phyloP scores from a whole-genome alignment of 2,888 invertebrate genomes.

The Bombylius discolor region DNA sequence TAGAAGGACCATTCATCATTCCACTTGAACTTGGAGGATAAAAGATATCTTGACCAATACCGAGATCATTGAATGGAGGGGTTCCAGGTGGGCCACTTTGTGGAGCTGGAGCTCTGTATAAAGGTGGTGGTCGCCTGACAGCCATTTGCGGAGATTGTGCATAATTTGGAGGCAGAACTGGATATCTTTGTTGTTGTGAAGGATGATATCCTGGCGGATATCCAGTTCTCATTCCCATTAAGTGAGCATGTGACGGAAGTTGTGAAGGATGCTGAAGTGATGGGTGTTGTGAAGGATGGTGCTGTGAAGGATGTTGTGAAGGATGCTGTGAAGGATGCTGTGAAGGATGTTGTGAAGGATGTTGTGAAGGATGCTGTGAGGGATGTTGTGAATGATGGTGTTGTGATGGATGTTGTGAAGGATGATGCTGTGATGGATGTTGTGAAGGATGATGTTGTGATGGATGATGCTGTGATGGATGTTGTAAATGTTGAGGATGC shows the following conservation, averaged over 20 bases:
- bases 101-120: constrained; percentile 13
- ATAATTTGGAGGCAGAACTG: neutral
- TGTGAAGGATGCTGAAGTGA: constrained; percentile 4
- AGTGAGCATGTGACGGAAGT: neutral
- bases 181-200: neutral
- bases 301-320: constrained; percentile 3
- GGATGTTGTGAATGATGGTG: neutral
- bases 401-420: constrained; percentile 1
- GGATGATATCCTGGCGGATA: neutral
- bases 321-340: constrained; percentile 11
- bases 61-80: constrained; percentile 7
- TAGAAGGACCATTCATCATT: constrained; percentile 1
- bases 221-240: neutral
- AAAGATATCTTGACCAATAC: constrained; percentile 12
- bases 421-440: no score
- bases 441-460: neutral
- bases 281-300: constrained; percentile 13
- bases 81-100: constrained; percentile 12
- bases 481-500: constrained; percentile 3
- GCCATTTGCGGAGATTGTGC: constrained; percentile 3
- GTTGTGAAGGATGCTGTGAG: no score
- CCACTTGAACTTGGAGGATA: constrained; percentile 23
- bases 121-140: constrained; percentile 15
- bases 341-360: neutral
- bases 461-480: no score